Conservation (phyloP, 2,797 vertebrate species). For the Pelodytes ibericus region DNA sequence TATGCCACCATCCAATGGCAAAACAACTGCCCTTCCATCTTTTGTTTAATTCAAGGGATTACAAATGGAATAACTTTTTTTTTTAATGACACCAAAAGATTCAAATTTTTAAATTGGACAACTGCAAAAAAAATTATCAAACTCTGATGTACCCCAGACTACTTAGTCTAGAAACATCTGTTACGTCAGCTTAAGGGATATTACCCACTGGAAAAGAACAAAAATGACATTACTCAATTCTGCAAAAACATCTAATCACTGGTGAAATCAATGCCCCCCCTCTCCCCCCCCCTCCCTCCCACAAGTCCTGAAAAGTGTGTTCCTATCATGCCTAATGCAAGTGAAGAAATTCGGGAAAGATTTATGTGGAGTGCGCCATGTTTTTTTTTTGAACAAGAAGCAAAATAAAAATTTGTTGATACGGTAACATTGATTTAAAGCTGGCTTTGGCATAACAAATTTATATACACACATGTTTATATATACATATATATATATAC, state of each 20-base stretch:
- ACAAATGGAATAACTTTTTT: constrained; percentile 42
- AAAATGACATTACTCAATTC: constrained; percentile 25
- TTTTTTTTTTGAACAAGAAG: constrained; percentile 5
- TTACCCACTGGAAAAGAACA: neutral
- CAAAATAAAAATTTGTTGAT: constrained; percentile 17
- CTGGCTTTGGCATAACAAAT: constrained; percentile 45
- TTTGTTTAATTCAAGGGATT: constrained; percentile 50
- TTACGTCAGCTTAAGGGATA: neutral
- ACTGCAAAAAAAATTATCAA: constrained; percentile 39
- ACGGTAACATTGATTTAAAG: constrained; percentile 36
- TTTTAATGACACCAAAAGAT: constrained; percentile 33
- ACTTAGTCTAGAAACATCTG: constrained; percentile 24
- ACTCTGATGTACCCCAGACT: constrained; percentile 32
- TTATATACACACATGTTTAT: constrained; percentile 18
- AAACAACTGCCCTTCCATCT: constrained; percentile 53
- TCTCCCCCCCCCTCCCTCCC: neutral
- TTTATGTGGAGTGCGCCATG: constrained; percentile 16
- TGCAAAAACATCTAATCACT: constrained; percentile 14
- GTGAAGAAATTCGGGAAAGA: neutral
- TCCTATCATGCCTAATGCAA: constrained; percentile 20
- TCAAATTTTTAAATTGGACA: constrained; percentile 20
- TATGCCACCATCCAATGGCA: constrained; percentile 52
- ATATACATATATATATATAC: constrained; percentile 33
- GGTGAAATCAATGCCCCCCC: constrained; percentile 21
- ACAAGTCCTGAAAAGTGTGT: constrained; percentile 15